phyloP scores from a whole-genome alignment of 2,113 vertebrate genomes.

The Oriolus oriolus region DNA sequence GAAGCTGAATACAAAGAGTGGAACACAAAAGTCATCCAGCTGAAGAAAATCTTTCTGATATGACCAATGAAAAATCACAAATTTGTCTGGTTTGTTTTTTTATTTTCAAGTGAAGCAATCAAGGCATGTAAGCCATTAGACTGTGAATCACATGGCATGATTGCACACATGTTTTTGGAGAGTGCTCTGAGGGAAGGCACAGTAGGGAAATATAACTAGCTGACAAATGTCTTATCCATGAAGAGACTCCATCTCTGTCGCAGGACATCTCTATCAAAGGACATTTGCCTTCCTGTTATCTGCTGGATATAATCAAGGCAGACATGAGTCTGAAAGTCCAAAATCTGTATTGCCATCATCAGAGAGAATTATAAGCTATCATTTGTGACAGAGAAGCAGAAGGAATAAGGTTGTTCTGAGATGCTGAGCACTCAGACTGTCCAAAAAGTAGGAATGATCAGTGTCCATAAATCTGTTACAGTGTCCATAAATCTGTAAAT shows the following conservation, averaged over 20 bases:
- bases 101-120: not conserved
- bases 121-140: not conserved
- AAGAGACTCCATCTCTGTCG: not conserved
- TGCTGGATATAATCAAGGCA: not conserved
- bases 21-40: not conserved
- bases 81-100: not conserved
- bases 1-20: conserved; percentile 19
- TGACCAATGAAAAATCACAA: not conserved
- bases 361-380: not conserved
- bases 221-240: not conserved
- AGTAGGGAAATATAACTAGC: not conserved
- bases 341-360: not conserved
- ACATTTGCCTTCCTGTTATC: not conserved
- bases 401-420: not conserved
- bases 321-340: not conserved
- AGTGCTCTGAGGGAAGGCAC: not conserved
- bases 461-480: not conserved
- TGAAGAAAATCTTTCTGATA: conserved; percentile 19
- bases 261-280: too few species aligned
- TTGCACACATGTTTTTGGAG: not conserved
- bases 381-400: not conserved
- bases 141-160: not conserved
- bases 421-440: not conserved
- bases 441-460: not conserved
- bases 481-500: not conserved